Percentiles rank a stretch among this genome's conserved stretches.
Conservation (phyloP, 2,888 invertebrate genomes). For the Phasia obesa region DNA sequence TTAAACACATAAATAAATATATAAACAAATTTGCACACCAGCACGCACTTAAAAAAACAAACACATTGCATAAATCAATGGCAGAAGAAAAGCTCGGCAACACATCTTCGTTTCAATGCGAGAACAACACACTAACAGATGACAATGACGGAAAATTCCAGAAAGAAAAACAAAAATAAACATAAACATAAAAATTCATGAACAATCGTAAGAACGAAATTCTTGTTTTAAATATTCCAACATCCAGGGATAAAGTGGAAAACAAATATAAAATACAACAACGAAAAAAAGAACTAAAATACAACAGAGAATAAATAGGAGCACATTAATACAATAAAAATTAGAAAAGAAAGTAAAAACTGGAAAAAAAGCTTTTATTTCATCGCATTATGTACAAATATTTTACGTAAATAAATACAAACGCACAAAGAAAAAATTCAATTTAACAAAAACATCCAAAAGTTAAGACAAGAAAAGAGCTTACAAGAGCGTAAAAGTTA, state of each 20-base stretch:
- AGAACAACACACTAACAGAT: background rate
- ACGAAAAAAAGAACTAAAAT: background rate
- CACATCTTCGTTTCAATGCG: constrained; percentile 3
- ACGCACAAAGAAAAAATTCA: background rate
- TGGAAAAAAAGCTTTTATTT: constrained; percentile 36
- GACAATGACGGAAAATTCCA: constrained; percentile 16
- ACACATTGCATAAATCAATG: background rate
- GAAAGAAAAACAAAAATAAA: constrained; percentile 13
- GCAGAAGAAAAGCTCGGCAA: background rate
- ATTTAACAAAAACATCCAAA: background rate
- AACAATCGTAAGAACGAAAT: constrained; percentile 2
- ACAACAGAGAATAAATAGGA: background rate
- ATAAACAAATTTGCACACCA: background rate
- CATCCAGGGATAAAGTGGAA: constrained; percentile 60
- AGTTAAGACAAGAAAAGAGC: background rate
- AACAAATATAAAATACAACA: constrained; percentile 20
- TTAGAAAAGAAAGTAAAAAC: constrained; percentile 17
- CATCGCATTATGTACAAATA: constrained; percentile 10
- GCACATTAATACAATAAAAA: constrained; percentile 23
- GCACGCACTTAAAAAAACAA: background rate
- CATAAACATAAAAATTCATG: constrained; percentile 15
- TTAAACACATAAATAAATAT: background rate
- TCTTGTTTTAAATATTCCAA: constrained; percentile 48
- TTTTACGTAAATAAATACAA: background rate
- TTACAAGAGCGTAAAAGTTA: too few relatives aligned